These are phyloP conservation scores for Brachypteracias leptosomus DNA, from an alignment of 2,113 vertebrate genomes.

Conservation along the genomic window DNA sequence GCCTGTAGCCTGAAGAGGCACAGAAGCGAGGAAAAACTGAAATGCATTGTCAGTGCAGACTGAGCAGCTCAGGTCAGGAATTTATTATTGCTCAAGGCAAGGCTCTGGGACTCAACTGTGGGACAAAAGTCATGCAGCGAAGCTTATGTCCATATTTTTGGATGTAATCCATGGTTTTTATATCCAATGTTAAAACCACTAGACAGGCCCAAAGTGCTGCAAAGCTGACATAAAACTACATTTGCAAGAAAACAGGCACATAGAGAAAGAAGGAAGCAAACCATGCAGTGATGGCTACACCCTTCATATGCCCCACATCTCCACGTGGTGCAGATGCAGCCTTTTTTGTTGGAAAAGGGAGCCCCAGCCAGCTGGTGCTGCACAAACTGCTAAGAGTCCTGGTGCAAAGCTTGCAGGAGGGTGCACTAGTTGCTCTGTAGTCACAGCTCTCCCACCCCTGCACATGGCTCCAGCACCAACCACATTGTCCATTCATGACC, in stretches of 20 bases:
- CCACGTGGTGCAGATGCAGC: not conserved
- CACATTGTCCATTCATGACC: constrained; percentile 35
- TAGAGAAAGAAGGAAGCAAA: not conserved
- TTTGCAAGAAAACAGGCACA: not conserved
- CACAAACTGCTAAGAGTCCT: not conserved
- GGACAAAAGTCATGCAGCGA: not conserved
- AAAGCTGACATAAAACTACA: not conserved
- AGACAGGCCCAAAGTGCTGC: not conserved
- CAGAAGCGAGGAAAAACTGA: not conserved
- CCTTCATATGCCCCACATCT: not conserved
- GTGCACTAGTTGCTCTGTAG: not conserved
- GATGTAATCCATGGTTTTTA: too few species aligned
- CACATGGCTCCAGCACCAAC: not conserved
- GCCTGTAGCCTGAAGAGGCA: not conserved
- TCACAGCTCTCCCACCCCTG: not conserved
- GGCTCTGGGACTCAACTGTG: not conserved
- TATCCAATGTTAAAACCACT: not conserved
- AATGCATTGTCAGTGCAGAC: not conserved
- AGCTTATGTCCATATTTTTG: not conserved
- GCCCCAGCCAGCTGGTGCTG: not conserved
- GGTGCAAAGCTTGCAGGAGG: not conserved
- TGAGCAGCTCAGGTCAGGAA: not conserved
- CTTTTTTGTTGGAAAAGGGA: not conserved
- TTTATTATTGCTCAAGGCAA: constrained; percentile 1
- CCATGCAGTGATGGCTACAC: not conserved